Percentiles rank a stretch among this genome's conserved stretches.
These are phyloP conservation scores for Molothrus aeneus DNA, from an alignment of 2,797 vertebrate species.

Conservation along the genomic window DNA sequence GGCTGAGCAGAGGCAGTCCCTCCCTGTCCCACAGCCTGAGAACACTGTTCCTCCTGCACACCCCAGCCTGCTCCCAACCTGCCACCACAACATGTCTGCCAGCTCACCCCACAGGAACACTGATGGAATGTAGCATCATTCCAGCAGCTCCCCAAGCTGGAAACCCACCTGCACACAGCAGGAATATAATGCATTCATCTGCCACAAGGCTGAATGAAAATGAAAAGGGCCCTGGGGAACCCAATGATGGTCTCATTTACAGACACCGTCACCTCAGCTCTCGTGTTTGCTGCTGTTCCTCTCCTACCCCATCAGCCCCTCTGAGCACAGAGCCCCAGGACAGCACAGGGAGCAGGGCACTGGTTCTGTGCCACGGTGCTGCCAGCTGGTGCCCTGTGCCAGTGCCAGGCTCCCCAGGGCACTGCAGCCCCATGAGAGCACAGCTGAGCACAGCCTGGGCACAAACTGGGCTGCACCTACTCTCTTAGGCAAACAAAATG, in stretches of 20 bases:
- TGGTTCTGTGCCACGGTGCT: fast-evolving
- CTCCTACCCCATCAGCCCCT: fast-evolving
- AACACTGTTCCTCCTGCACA: background rate
- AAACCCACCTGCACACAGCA: background rate
- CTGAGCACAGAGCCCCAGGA: fast-evolving
- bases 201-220: background rate
- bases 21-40: background rate
- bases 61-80: too few species aligned
- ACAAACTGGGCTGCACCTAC: background rate
- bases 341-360: background rate
- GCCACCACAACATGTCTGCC: fast-evolving
- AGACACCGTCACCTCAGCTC: background rate
- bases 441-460: fast-evolving
- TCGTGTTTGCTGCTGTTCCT: fast-evolving
- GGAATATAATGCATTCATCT: fast-evolving
- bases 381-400: background rate
- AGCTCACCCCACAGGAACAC: background rate
- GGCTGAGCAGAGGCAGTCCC: background rate
- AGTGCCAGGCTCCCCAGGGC: background rate
- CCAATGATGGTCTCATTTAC: too few species aligned
- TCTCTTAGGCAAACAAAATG: too few species aligned
- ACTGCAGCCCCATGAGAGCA: background rate
- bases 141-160: background rate
- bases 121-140: background rate
- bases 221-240: background rate